Evolutionary conservation across 2,888 invertebrate genomes (phyloP).

Genomic region (Catocala fraxini): DNA sequence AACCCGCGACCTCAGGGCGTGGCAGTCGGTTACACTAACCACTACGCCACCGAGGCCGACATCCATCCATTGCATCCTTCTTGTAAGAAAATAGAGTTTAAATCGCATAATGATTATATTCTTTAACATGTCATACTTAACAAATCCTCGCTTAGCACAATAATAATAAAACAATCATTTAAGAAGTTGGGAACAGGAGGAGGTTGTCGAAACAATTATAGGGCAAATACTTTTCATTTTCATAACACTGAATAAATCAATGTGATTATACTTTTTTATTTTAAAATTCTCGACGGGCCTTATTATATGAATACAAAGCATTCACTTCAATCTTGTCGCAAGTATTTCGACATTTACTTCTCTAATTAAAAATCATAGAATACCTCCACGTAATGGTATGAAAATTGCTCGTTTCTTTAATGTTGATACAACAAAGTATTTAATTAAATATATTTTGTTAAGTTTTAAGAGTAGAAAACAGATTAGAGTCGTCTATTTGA

Average conservation of each 20-base stretch:
- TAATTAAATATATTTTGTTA: slow-evolving; percentile 11
- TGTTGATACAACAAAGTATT: slow-evolving; percentile 8
- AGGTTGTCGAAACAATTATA: background rate
- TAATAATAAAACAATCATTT: slow-evolving; percentile 3
- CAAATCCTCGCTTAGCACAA: background rate
- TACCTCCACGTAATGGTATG: slow-evolving; percentile 32
- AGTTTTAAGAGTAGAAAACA: slow-evolving; percentile 10
- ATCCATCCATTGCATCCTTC: no score
- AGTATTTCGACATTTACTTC: slow-evolving; percentile 31
- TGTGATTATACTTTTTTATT: slow-evolving; percentile 26
- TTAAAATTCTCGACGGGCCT: slow-evolving; percentile 21
- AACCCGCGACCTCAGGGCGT: no score
- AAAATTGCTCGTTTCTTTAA: slow-evolving; percentile 12
- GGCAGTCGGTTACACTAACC: no score
- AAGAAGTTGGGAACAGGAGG: slow-evolving; percentile 3
- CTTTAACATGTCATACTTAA: no score
- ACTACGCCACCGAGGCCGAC: no score
- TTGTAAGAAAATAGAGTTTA: no score
- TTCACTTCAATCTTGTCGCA: slow-evolving; percentile 33
- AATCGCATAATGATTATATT: no score
- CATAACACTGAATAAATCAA: slow-evolving; percentile 7
- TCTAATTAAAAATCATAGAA: slow-evolving; percentile 45
- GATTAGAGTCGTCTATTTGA: background rate
- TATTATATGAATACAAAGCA: slow-evolving; percentile 32
- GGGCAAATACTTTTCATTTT: slow-evolving; percentile 6